Percentiles rank a stretch among this genome's conserved stretches.
phyloP scores from a whole-genome alignment of 2,797 vertebrate genomes.

The Babyrousa celebensis region DNA sequence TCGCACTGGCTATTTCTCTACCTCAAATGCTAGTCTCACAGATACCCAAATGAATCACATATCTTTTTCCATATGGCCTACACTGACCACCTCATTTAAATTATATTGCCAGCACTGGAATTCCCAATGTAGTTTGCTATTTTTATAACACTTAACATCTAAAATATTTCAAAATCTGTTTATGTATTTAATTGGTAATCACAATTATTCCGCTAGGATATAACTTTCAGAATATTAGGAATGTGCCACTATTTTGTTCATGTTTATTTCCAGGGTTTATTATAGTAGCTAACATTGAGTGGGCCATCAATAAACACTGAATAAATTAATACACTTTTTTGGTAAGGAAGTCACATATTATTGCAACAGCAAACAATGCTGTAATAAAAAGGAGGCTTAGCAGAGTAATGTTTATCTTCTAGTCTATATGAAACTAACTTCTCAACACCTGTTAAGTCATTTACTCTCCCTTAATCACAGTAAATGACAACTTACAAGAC shows the following conservation, averaged over 20 bases:
- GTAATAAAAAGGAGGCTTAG: background rate
- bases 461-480: background rate
- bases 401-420: background rate
- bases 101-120: background rate
- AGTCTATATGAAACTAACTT: background rate
- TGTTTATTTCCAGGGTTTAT: background rate
- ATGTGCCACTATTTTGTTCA: background rate
- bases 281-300: background rate
- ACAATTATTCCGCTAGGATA: background rate
- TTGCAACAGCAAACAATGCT: background rate
- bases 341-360: background rate
- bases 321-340: background rate
- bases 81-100: background rate
- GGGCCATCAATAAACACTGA: background rate
- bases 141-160: background rate
- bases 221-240: background rate
- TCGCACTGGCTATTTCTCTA: background rate
- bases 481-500: background rate
- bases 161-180: background rate
- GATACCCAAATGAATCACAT: background rate
- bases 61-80: background rate
- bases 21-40: background rate
- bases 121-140: background rate
- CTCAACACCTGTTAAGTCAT: background rate
- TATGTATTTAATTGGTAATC: background rate